A percentile compares a stretch with the other conserved stretches of the same genome.
Conservation (phyloP, 2,888 invertebrate genomes). For the Ennomos fuscantarius region DNA sequence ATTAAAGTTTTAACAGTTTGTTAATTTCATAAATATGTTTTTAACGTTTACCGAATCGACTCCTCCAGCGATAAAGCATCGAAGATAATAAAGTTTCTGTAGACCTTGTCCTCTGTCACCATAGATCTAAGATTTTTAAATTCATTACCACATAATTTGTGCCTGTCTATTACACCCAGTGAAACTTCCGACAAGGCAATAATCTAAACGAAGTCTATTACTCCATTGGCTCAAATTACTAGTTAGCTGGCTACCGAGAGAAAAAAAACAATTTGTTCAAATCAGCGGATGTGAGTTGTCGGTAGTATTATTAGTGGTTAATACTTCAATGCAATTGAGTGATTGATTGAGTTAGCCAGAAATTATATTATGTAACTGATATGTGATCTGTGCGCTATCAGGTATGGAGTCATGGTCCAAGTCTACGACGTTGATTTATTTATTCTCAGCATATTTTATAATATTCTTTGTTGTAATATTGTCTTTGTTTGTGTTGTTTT, state of each 20-base stretch:
- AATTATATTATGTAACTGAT: constrained; percentile 27
- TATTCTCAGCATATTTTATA: too few relatives aligned
- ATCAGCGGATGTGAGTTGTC: constrained; percentile 50
- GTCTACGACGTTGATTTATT: too few relatives aligned
- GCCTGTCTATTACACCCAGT: constrained; percentile 24
- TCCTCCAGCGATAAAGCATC: too few relatives aligned
- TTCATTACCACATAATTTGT: constrained; percentile 14
- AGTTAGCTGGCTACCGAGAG: constrained; percentile 19
- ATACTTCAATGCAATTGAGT: constrained; percentile 29
- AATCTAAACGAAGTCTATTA: constrained; percentile 39
- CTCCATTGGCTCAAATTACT: constrained; percentile 36
- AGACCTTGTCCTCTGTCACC: constrained; percentile 10
- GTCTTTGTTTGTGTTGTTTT: too few relatives aligned
- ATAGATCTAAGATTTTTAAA: constrained; percentile 17
- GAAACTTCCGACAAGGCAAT: constrained; percentile 41
- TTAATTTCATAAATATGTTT: too few relatives aligned
- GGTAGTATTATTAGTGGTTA: constrained; percentile 37
- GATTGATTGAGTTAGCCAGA: constrained; percentile 49
- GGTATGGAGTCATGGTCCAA: too few relatives aligned
- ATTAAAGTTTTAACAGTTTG: too few relatives aligned
- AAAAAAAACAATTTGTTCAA: constrained; percentile 41
- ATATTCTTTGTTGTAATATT: too few relatives aligned
- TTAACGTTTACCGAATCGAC: too few relatives aligned
- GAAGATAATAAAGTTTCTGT: too few relatives aligned
- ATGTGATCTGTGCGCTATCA: constrained; percentile 28